Percentiles rank a stretch among this genome's conserved stretches.
These are phyloP conservation scores for Nomada fucata DNA, from an alignment of 2,888 invertebrate genomes.

Conservation along the genomic window DNA sequence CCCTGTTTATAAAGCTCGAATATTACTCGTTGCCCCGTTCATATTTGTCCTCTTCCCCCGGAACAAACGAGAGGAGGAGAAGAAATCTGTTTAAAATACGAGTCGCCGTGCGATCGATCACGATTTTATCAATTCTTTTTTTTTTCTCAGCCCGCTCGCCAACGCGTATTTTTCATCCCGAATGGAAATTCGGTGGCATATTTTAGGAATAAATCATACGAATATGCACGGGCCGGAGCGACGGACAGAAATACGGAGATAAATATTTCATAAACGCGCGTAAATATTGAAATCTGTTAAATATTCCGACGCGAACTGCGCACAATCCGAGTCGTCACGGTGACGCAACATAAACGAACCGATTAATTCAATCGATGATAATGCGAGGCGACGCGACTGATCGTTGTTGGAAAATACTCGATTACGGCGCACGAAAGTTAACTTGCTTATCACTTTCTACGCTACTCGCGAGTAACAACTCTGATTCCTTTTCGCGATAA, in stretches of 20 bases:
- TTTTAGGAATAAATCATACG: slow-evolving; percentile 8
- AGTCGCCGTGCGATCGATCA: slow-evolving; percentile 16
- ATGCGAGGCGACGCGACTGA: neutral
- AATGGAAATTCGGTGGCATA: neutral
- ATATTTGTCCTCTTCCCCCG: neutral
- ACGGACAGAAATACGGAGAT: neutral
- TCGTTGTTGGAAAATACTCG: neutral
- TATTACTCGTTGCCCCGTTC: slow-evolving; percentile 13
- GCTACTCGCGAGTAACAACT: neutral
- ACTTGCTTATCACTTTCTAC: neutral
- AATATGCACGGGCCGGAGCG: neutral
- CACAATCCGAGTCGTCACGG: neutral
- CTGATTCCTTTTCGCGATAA: neutral
- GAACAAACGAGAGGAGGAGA: neutral
- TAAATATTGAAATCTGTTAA: slow-evolving; percentile 2
- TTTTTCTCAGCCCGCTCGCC: neutral
- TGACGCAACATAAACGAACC: neutral
- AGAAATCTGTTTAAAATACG: slow-evolving; percentile 12
- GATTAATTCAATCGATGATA: neutral
- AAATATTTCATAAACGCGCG: neutral
- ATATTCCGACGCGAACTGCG: neutral
- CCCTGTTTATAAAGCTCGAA: slow-evolving; percentile 7
- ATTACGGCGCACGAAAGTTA: neutral
- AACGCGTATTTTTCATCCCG: slow-evolving; percentile 5
- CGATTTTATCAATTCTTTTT: slow-evolving; percentile 16